Conservation (phyloP, 2,113 vertebrate species). For the Atrichornis clamosus region DNA sequence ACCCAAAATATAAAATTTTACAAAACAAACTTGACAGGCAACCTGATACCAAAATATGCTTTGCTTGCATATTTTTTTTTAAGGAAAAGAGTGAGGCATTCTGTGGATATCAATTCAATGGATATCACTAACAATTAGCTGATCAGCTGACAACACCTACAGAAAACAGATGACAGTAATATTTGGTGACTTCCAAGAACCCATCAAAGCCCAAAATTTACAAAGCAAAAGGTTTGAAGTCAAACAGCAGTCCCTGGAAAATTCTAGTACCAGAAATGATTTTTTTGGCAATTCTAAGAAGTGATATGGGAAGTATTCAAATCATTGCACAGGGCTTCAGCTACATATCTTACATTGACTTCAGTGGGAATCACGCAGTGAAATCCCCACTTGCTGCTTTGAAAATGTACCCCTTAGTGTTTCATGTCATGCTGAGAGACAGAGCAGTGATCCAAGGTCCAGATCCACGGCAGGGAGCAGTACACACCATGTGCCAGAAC, state of each 20-base stretch:
- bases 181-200: not conserved
- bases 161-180: not conserved
- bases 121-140: not conserved
- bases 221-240: not conserved
- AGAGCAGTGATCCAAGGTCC: conserved; percentile 46
- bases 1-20: not conserved
- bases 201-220: not conserved
- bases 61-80: not conserved
- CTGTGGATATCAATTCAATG: too few relatives aligned
- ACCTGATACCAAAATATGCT: not conserved
- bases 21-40: not conserved
- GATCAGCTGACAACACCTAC: not conserved
- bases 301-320: not conserved
- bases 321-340: not conserved
- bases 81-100: not conserved
- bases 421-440: conserved; percentile 41
- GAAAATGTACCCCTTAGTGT: conserved; percentile 37
- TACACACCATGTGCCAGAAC: not conserved
- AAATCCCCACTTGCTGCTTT: conserved; percentile 15
- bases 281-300: not conserved
- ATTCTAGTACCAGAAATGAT: not conserved
- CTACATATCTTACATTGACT: not conserved
- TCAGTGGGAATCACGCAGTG: not conserved
- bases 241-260: not conserved
- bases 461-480: conserved; percentile 34